These are phyloP conservation scores for Montifringilla adamsi DNA, from an alignment of 2,113 vertebrate genomes.

Conservation along the genomic window DNA sequence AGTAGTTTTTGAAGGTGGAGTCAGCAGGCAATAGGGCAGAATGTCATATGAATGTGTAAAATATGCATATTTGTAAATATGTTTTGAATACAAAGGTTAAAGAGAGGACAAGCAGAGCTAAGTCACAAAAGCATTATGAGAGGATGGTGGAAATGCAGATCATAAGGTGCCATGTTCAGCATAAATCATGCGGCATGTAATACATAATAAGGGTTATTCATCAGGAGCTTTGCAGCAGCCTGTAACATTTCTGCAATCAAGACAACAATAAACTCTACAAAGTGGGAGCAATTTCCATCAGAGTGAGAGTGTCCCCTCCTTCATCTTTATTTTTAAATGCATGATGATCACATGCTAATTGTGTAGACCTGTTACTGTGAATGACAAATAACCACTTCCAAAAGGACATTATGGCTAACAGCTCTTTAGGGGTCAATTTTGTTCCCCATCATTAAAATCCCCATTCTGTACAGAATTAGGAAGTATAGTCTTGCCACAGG, in stretches of 20 bases:
- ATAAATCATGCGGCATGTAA: constrained; percentile 28
- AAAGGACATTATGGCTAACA: constrained; percentile 50
- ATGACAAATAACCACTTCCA: constrained; percentile 48
- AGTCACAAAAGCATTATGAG: constrained; percentile 27
- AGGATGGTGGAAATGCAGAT: constrained; percentile 26
- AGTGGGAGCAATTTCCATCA: constrained; percentile 22
- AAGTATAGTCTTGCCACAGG: constrained; percentile 27
- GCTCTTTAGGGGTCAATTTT: constrained; percentile 50
- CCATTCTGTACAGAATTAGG: constrained; percentile 43
- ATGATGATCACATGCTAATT: constrained; percentile 45
- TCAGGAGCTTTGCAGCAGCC: neutral
- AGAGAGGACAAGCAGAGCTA: constrained; percentile 45
- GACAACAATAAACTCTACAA: constrained; percentile 47
- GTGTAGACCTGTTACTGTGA: constrained; percentile 50
- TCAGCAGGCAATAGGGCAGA: neutral
- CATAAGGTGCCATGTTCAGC: constrained; percentile 57
- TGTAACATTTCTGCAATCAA: constrained; percentile 55
- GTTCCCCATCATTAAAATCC: constrained; percentile 54
- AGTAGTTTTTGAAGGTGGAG: neutral
- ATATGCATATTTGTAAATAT: constrained; percentile 62
- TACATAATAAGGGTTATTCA: constrained; percentile 53
- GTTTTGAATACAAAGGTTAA: constrained; percentile 31
- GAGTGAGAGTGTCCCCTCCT: neutral
- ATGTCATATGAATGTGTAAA: neutral
- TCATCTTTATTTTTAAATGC: constrained; percentile 36